Conservation (phyloP, 2,797 vertebrate species). For the Pyrocephalus nanus region DNA sequence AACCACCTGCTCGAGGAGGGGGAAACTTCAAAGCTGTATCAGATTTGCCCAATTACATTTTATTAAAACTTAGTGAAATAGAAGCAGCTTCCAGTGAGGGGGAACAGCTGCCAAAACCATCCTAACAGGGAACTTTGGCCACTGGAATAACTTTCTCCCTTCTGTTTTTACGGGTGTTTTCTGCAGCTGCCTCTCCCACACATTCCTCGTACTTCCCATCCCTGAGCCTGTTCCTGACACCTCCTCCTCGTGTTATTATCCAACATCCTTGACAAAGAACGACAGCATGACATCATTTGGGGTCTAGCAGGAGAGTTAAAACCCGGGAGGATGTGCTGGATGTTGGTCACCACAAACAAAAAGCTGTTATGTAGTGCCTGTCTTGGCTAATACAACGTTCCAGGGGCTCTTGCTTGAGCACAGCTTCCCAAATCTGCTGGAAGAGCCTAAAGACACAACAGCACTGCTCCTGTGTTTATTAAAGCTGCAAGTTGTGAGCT, state of each 20-base stretch:
- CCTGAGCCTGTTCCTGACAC: not conserved
- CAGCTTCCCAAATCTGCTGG: not conserved
- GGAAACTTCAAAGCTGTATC: not conserved
- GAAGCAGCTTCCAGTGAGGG: not conserved
- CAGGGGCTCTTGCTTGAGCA: not conserved
- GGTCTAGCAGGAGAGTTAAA: not conserved
- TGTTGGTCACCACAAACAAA: not conserved
- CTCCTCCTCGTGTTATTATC: not conserved
- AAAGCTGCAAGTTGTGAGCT: not conserved
- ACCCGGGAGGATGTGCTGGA: not conserved
- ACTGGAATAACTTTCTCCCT: not conserved
- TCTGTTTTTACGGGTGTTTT: not conserved
- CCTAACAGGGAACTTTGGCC: not conserved
- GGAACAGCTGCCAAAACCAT: not conserved
- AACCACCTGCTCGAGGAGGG: not conserved
- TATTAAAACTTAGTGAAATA: not conserved
- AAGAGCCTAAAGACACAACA: not conserved
- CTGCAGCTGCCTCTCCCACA: not conserved
- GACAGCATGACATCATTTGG: not conserved
- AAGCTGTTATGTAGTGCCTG: not conserved
- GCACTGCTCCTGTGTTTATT: not conserved
- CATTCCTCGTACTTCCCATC: not conserved
- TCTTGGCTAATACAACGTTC: not conserved
- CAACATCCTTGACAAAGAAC: rapidly evolving
- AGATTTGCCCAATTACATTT: not conserved